Evolutionary conservation across 2,797 vertebrate genomes (phyloP), one percentile per base, ranked within the genome.

Genomic region (Paedocypris micromegethes): DNA sequence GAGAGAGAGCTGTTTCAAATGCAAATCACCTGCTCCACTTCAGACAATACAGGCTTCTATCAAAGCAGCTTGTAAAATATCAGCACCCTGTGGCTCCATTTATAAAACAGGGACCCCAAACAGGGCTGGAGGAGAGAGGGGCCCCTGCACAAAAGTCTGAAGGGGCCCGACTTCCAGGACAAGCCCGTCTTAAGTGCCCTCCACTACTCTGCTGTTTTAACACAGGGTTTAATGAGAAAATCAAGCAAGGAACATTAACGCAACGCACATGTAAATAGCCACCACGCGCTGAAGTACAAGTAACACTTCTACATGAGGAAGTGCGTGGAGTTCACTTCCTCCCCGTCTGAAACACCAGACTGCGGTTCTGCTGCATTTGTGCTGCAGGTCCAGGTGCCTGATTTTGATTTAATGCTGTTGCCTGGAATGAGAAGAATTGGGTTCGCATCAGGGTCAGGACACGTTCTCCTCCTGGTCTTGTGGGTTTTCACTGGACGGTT

Each of bases 21-120:
- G 87, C 86, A 87, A 90, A 91, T 91, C 74, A 46, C 59, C 76
- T 79, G 71, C 75, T 76, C 72, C 79, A 75, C 78, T 72, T 83
- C 73, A 53, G 76, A 83, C 82, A 84, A 83, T 85, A 86, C 85
- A 78, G 72, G 81, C 78, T 78, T 85, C 80, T 80, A 76, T 82
- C 68, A 83, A 78, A 82, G 81, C 83, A 80, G 86, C 86, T 86
- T 86, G 86, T 88, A 83, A 86, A 87, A 86, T 85, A 81, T 77
- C 59, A 82, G 80, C 82, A 73, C 83, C 82, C 82, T 75, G 78
- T 73, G 78, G 84, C 82, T 86, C 80, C 80, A 86, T 87, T 89
- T 77, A 86, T 78, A 77, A 81, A 81, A 80, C 78, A 76, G 74
- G 78, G 78, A 78, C 83, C 80, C 83, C 76, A 80, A 81, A 77